These are phyloP conservation scores for Chunga burmeisteri DNA, from an alignment of 2,113 vertebrate genomes.

Conservation along the genomic window DNA sequence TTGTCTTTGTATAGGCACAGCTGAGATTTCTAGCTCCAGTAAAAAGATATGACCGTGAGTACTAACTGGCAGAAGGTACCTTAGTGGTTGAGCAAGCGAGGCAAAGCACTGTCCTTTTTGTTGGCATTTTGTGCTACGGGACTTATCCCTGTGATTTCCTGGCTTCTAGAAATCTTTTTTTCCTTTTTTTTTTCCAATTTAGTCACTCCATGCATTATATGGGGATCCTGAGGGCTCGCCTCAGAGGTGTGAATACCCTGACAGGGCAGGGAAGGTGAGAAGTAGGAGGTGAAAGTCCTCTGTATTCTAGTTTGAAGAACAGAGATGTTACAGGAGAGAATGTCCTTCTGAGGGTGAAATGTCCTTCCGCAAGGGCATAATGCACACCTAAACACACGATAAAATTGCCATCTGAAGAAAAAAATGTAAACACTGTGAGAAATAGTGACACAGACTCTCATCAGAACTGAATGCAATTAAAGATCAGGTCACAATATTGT, in stretches of 20 bases:
- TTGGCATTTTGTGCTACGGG: neutral
- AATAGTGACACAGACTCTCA: neutral
- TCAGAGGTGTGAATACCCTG: neutral
- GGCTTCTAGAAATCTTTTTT: neutral
- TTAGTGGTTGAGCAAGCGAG: neutral
- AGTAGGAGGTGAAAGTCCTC: neutral
- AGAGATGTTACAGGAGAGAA: neutral
- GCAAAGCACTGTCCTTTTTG: neutral
- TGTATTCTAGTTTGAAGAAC: neutral
- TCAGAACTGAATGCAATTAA: neutral
- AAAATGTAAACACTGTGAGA: neutral
- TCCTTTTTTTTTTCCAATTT: neutral
- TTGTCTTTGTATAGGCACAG: neutral
- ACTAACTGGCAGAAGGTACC: neutral
- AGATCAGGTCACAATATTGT: neutral
- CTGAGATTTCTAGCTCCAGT: neutral
- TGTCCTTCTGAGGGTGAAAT: neutral
- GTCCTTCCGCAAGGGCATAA: neutral
- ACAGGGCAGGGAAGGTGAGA: neutral
- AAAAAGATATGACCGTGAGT: neutral
- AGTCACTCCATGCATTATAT: neutral
- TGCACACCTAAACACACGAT: neutral
- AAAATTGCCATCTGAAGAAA: neutral
- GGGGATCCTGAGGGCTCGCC: neutral
- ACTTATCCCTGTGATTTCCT: neutral